phyloP scores from a whole-genome alignment of 2,888 invertebrate genomes.

The Eurytoma californica region DNA sequence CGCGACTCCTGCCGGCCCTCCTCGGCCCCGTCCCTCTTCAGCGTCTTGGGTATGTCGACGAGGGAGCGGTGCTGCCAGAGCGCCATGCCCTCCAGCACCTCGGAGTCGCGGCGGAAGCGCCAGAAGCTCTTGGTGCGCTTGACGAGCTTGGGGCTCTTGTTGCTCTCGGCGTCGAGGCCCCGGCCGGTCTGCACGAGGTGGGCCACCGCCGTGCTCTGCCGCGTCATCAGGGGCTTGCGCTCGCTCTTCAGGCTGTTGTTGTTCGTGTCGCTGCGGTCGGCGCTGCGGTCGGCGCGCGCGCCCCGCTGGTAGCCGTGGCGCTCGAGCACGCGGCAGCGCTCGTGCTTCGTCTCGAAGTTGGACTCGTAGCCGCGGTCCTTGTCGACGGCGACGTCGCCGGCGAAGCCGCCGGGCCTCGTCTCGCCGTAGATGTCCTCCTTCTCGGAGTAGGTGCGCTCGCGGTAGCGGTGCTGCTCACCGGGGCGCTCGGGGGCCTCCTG shows the following conservation, averaged over 20 bases:
- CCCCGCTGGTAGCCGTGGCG: slow-evolving; percentile 60
- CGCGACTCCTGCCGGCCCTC: slow-evolving; percentile 68
- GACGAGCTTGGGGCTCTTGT: slow-evolving; percentile 76
- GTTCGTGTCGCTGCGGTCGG: slow-evolving; percentile 68
- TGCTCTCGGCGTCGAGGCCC: slow-evolving; percentile 77
- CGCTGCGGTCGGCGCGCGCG: slow-evolving; percentile 11
- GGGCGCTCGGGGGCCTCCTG: slow-evolving; percentile 72
- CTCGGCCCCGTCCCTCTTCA: slow-evolving; percentile 76
- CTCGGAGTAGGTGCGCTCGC: slow-evolving; percentile 70
- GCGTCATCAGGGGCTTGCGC: slow-evolving; percentile 77
- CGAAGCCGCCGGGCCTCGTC: slow-evolving; percentile 19
- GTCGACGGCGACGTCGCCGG: slow-evolving; percentile 57
- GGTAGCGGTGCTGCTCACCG: slow-evolving; percentile 51
- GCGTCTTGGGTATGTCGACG: slow-evolving; percentile 83
- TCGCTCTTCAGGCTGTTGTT: slow-evolving; percentile 73
- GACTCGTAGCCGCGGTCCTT: slow-evolving; percentile 73
- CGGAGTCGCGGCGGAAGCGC: slow-evolving; percentile 86
- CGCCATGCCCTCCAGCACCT: slow-evolving; percentile 90
- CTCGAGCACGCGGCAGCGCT: slow-evolving; percentile 70
- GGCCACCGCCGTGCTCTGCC: slow-evolving; percentile 69
- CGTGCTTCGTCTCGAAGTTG: slow-evolving; percentile 73
- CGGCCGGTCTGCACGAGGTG: slow-evolving; percentile 66
- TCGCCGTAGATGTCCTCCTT: slow-evolving; percentile 66
- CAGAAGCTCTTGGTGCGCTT: slow-evolving; percentile 91
- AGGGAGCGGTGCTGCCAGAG: slow-evolving; percentile 91